Base-by-base conservation (phyloP, 2,797 vertebrate genomes). In the Miichthys miiuy region DNA sequence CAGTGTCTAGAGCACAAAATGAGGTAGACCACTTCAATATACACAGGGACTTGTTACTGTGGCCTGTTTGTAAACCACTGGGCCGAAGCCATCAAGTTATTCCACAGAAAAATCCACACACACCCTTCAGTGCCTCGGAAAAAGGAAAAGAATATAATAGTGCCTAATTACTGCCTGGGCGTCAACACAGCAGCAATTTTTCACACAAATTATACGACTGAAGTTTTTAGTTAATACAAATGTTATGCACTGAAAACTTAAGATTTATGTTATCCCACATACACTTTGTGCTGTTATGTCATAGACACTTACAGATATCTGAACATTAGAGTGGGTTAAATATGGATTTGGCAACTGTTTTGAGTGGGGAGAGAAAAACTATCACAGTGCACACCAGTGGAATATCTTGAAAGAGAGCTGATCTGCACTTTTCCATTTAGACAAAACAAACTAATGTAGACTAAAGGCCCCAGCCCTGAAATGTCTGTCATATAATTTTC, bases 11-110 rank as follows among this genome's bases (percentile, higher is more conserved):
- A 75, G 77, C 66, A 60, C 81, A 70, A 76, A 79, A 91, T 94
- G 92, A 95, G 91, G 96, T 97, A 97, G 96, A 89, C 66, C 84
- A 30, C 72, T 62, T 79, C n/a, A 67, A 72, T 57, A 65, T 48
- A 70, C 79, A 77, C 71, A 64, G 25, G 34, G 68, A 54, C 75
- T 62, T 0, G 69, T 78, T 55, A 56, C 75, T 20, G 61, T 34
- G 70, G 83, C 66, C 75, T 68, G 75, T 81, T 80, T 76, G 85
- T 79, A 81, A 90, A 86, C 83, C 69, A 75, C 78, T 38, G 78
- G 79, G 67, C 75, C 47, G 8, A 48, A 78, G 87, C 82, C 47
- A n/a, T 77, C 62, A 73, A 78, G 66, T 80, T 72, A 70, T 50
- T 48, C 4, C 47, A 87, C 42, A 84, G 46, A 80, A 80, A 69